These are phyloP conservation scores for Sebastes miniatus DNA, from an alignment of 2,797 vertebrate genomes.

Conservation along the genomic window DNA sequence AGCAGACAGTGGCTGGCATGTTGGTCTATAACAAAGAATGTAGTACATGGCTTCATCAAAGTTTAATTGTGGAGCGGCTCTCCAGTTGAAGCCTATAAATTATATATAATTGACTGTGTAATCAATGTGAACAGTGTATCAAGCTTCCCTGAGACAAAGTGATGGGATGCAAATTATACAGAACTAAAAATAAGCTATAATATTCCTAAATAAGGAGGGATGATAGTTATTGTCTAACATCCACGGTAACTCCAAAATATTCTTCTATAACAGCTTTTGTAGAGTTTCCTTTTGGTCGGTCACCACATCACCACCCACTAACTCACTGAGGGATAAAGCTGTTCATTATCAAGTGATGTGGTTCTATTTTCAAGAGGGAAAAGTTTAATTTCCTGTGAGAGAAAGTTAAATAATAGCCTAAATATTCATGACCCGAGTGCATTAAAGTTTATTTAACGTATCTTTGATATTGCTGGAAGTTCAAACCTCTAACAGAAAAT, in stretches of 20 bases:
- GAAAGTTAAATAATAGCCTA: background rate
- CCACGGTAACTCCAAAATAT: background rate
- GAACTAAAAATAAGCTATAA: background rate
- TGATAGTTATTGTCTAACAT: background rate
- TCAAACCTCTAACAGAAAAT: background rate
- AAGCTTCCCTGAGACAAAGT: conserved; percentile 58
- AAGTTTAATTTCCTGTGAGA: background rate
- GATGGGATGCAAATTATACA: conserved; percentile 34
- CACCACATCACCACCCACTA: background rate
- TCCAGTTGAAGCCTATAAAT: conserved; percentile 71
- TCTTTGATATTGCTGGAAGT: background rate
- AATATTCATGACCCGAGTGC: background rate
- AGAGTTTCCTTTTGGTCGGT: background rate
- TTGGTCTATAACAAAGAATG: conserved; percentile 74
- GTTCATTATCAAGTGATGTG: background rate
- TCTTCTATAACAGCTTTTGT: background rate
- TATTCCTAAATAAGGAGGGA: background rate
- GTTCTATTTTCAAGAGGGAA: background rate
- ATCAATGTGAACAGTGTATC: conserved; percentile 73
- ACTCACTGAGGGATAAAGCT: background rate
- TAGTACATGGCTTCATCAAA: conserved; percentile 76
- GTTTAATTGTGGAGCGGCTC: conserved; percentile 62
- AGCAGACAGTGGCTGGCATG: conserved; percentile 60
- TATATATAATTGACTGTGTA: conserved; percentile 75
- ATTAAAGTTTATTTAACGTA: background rate